These are phyloP conservation scores for Danio jaintianensis DNA, from an alignment of 2,797 vertebrate genomes.

Conservation along the genomic window DNA sequence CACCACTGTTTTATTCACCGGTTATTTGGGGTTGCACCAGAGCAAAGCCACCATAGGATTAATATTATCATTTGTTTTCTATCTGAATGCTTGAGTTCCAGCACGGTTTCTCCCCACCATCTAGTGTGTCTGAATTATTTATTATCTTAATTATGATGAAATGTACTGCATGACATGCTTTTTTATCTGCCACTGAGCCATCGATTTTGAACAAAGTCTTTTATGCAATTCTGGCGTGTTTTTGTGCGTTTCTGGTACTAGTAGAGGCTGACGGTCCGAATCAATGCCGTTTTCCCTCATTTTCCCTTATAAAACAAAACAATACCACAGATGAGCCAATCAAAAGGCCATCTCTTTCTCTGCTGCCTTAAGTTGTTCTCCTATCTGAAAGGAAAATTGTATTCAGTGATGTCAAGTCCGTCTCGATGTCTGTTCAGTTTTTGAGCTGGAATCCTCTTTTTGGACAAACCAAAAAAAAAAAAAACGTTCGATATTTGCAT, in stretches of 20 bases:
- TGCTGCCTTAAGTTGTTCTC: slow-evolving; percentile 71
- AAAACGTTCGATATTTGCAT: slow-evolving; percentile 62
- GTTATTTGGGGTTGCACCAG: slow-evolving; percentile 36
- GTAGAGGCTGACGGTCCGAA: slow-evolving; percentile 32
- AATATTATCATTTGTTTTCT: slow-evolving; percentile 32
- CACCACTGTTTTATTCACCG: slow-evolving; percentile 3
- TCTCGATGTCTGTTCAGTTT: slow-evolving; percentile 55
- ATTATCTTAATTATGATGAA: slow-evolving; percentile 54
- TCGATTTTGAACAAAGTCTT: slow-evolving; percentile 57
- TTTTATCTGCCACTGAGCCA: slow-evolving; percentile 76
- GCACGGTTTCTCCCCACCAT: slow-evolving; percentile 33
- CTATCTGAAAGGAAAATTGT: slow-evolving; percentile 57
- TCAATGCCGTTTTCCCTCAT: slow-evolving; percentile 31
- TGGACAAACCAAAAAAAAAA: slow-evolving; percentile 63
- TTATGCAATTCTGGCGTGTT: slow-evolving; percentile 65
- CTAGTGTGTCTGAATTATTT: slow-evolving; percentile 72
- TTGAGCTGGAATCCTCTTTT: slow-evolving; percentile 46
- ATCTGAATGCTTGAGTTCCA: slow-evolving; percentile 31
- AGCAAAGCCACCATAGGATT: slow-evolving; percentile 47
- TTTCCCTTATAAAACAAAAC: slow-evolving; percentile 36
- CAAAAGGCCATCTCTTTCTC: slow-evolving; percentile 55
- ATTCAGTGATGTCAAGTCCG: slow-evolving; percentile 57
- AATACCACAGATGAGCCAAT: slow-evolving; percentile 53
- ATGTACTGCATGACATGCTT: slow-evolving; percentile 58
- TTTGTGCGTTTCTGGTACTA: slow-evolving; percentile 33